A percentile compares a stretch with the other conserved stretches of the same genome.
Evolutionary conservation across 2,888 invertebrate genomes (phyloP).

Genomic region (Heliconius erato): DNA sequence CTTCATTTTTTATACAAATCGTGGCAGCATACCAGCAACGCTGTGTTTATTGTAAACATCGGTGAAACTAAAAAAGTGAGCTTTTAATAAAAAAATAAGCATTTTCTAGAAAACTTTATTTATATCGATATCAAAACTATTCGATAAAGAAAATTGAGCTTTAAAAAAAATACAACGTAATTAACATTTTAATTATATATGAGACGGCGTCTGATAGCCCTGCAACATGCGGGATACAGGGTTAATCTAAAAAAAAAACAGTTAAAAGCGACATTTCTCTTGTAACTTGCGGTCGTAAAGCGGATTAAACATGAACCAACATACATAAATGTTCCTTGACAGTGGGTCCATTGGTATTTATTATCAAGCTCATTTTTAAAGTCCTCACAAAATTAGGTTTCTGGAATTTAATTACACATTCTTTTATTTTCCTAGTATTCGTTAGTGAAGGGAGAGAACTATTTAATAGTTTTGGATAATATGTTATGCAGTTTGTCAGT

Average conservation of each 20-base stretch:
- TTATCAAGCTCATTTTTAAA: conserved; percentile 10
- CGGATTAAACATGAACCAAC: conserved; percentile 42
- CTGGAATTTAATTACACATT: conserved; percentile 4
- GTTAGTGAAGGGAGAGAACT: background rate
- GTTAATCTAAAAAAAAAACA: background rate
- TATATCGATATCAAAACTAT: no score
- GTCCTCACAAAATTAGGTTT: background rate
- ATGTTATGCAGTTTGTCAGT: background rate
- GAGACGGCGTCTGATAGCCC: no score
- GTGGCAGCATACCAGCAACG: no score
- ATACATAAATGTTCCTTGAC: conserved; percentile 19
- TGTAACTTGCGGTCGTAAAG: conserved; percentile 17
- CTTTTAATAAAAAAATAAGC: no score
- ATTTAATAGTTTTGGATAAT: background rate
- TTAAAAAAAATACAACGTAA: no score
- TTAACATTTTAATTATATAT: no score
- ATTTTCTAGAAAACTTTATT: no score
- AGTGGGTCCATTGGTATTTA: conserved; percentile 14
- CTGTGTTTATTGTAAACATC: no score
- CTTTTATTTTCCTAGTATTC: background rate
- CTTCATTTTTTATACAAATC: no score
- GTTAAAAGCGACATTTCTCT: background rate
- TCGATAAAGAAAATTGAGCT: no score
- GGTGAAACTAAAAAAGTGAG: no score
- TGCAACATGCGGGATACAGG: no score